Percentiles rank a stretch among this genome's conserved stretches.
Conservation (phyloP, 2,797 vertebrate genomes). For the Schizopygopsis pylzovi region DNA sequence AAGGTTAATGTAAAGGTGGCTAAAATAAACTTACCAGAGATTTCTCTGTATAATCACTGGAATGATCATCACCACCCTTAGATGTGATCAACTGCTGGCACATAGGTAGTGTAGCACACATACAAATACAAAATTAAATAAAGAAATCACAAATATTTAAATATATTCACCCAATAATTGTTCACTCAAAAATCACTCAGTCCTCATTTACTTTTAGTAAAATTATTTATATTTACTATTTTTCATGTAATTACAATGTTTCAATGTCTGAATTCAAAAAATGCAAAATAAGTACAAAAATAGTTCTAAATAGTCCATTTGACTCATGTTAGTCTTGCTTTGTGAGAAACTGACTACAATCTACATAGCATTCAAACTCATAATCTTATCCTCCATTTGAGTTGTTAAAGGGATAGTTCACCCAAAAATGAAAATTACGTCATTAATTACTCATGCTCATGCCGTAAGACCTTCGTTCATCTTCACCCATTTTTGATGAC, state of each 20-base stretch:
- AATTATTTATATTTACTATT: neutral
- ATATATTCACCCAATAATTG: neutral
- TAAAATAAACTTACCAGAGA: conserved; percentile 34
- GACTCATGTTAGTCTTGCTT: neutral
- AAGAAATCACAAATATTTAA: conserved; percentile 17
- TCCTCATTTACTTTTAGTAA: neutral
- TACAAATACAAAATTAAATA: conserved; percentile 25
- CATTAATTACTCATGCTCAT: too few relatives aligned
- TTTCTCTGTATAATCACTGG: conserved; percentile 25
- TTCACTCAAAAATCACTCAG: neutral
- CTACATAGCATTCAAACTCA: neutral
- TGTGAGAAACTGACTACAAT: neutral
- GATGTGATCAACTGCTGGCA: conserved; percentile 53
- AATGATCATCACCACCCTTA: conserved; percentile 23
- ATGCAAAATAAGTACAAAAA: neutral
- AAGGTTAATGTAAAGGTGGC: neutral
- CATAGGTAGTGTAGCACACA: conserved; percentile 43
- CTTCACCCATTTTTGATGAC: too few relatives aligned
- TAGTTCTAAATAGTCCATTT: neutral
- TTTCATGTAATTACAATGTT: neutral
- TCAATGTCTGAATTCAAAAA: neutral
- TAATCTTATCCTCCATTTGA: neutral
- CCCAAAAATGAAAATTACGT: too few relatives aligned
- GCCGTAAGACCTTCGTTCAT: too few relatives aligned
- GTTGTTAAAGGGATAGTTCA: neutral